phyloP scores from a whole-genome alignment of 2,797 vertebrate genomes.

The Syngnathus rostellatus region DNA sequence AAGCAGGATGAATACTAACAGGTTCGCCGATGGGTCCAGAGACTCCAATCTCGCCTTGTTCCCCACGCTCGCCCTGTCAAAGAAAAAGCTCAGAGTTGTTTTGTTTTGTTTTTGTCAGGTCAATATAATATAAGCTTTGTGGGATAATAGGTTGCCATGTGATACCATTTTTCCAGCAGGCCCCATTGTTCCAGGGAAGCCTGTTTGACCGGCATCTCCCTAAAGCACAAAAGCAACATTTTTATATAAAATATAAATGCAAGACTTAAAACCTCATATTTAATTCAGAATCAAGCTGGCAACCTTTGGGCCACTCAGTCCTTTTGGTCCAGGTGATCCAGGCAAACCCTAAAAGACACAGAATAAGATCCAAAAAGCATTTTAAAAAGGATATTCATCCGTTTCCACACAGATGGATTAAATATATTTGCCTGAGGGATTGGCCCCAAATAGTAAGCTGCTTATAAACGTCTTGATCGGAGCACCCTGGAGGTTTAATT shows the following conservation, averaged over 20 bases:
- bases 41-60: slow-evolving; percentile 80
- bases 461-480: slow-evolving; percentile 9
- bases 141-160: slow-evolving; percentile 26
- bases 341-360: slow-evolving; percentile 79
- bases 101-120: neutral
- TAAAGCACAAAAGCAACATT: slow-evolving; percentile 42
- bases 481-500: slow-evolving; percentile 11
- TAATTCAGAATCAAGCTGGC: slow-evolving; percentile 9
- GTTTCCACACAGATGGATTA: neutral
- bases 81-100: slow-evolving; percentile 11
- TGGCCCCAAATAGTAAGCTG: slow-evolving; percentile 18
- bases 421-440: slow-evolving; percentile 16
- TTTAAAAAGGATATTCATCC: neutral
- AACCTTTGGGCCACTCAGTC: slow-evolving; percentile 82
- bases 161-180: slow-evolving; percentile 85
- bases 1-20: slow-evolving; percentile 68
- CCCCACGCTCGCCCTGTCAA: slow-evolving; percentile 82
- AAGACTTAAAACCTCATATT: slow-evolving; percentile 1
- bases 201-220: slow-evolving; percentile 77
- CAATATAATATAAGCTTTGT: neutral
- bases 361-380: neutral
- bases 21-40: slow-evolving; percentile 78
- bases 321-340: slow-evolving; percentile 82
- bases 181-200: slow-evolving; percentile 81
- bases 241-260: neutral